Percentiles rank a stretch among this genome's conserved stretches.
Conservation (phyloP, 2,888 invertebrate species). For the Idaea dimidiata region DNA sequence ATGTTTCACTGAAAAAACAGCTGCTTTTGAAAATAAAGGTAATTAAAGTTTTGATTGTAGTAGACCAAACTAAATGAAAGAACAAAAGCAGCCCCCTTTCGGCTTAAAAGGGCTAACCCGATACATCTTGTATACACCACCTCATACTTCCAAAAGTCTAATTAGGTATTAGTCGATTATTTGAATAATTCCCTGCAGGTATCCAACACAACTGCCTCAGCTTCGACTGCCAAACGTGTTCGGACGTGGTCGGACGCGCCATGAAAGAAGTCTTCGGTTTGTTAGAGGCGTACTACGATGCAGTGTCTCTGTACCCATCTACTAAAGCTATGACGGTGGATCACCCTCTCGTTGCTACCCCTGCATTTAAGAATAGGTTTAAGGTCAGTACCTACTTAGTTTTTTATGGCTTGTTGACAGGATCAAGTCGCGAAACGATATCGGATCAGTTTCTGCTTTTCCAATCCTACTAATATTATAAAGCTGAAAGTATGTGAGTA, state of each 20-base stretch:
- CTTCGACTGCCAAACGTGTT: slow-evolving; percentile 86
- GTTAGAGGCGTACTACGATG: slow-evolving; percentile 86
- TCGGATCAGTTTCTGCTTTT: too few species aligned
- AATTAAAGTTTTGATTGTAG: too few species aligned
- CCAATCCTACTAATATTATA: too few species aligned
- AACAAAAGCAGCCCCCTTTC: too few species aligned
- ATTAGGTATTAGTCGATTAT: not conserved
- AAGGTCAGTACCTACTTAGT: slow-evolving; percentile 62
- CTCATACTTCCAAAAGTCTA: too few species aligned
- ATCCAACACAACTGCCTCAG: slow-evolving; percentile 83
- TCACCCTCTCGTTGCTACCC: slow-evolving; percentile 85
- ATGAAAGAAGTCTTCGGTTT: slow-evolving; percentile 87
- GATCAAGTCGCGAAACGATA: too few species aligned
- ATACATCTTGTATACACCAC: too few species aligned
- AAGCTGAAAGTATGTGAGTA: too few species aligned
- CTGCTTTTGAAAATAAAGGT: too few species aligned
- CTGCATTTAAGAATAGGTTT: slow-evolving; percentile 83
- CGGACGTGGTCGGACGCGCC: slow-evolving; percentile 86
- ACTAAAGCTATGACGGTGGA: slow-evolving; percentile 88
- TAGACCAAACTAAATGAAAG: too few species aligned
- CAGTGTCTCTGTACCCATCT: slow-evolving; percentile 91
- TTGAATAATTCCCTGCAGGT: slow-evolving; percentile 6
- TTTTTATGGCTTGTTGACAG: not conserved
- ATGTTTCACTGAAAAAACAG: too few species aligned
- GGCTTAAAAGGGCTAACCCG: too few species aligned